phyloP scores from a whole-genome alignment of 2,113 vertebrate genomes.

The Tachycineta bicolor region DNA sequence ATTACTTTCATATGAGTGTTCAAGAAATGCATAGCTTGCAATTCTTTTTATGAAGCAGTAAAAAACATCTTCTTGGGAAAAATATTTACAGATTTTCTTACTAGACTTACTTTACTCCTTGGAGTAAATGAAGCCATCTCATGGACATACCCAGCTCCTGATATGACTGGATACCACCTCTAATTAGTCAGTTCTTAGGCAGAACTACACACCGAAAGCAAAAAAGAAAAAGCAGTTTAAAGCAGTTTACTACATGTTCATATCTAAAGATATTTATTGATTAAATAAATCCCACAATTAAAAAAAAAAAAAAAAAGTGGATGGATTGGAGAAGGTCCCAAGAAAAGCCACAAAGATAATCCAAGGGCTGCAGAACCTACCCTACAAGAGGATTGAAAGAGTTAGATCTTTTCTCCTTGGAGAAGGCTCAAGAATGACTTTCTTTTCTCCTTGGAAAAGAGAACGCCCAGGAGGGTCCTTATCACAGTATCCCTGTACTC shows the following conservation, averaged over 20 bases:
- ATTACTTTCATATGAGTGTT: neutral
- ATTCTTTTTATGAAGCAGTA: neutral
- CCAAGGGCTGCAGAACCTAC: neutral
- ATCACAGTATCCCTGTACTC: neutral
- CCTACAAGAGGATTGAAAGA: neutral
- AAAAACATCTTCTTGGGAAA: neutral
- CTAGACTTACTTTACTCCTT: neutral
- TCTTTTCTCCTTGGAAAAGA: neutral
- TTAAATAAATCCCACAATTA: neutral
- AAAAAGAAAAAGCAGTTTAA: neutral
- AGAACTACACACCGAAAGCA: neutral
- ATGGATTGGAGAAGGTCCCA: neutral
- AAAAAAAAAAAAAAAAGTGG: neutral
- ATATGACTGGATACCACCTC: neutral
- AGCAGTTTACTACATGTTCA: neutral
- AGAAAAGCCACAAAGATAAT: neutral
- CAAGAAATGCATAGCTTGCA: neutral
- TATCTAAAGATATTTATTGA: neutral
- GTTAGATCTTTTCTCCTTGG: neutral
- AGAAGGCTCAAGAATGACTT: neutral
- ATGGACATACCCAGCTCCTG: neutral
- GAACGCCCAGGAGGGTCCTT: rapidly evolving
- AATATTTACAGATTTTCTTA: neutral
- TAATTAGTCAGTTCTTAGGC: neutral
- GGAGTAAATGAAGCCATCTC: neutral